Evolutionary conservation across 2,113 vertebrate species (phyloP).

Genomic region (Atlantisia rogersi): DNA sequence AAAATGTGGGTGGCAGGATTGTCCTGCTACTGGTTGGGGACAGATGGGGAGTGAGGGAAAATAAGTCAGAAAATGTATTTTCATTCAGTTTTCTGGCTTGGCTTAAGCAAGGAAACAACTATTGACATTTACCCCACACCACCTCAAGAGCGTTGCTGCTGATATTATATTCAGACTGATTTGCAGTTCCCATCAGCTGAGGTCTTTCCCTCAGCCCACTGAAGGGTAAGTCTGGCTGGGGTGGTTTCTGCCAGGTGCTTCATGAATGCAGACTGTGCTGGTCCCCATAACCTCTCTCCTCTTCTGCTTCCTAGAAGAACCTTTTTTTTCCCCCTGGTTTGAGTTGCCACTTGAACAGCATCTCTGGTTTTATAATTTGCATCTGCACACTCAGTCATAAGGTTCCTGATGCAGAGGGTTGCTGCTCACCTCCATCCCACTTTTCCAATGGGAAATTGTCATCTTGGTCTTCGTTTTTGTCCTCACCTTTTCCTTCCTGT

Average conservation of each 20-base stretch:
- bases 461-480: neutral
- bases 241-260: neutral
- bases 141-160: neutral
- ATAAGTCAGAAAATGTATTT: neutral
- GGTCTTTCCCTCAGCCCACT: neutral
- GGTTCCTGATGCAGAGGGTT: neutral
- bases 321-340: neutral
- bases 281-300: neutral
- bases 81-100: neutral
- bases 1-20: slow-evolving; percentile 3
- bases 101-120: neutral
- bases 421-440: neutral
- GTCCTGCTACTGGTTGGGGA: neutral
- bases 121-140: neutral
- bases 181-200: neutral
- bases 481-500: neutral
- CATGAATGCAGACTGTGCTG: neutral
- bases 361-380: neutral
- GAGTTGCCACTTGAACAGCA: neutral
- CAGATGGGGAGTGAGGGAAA: neutral
- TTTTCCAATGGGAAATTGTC: neutral
- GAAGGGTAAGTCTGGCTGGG: neutral
- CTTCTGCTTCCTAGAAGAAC: neutral
- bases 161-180: neutral
- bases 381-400: neutral